Percentiles rank a stretch among this genome's conserved stretches.
Conservation (phyloP, 2,113 vertebrate genomes). For the Rhabdomys dilectus region DNA sequence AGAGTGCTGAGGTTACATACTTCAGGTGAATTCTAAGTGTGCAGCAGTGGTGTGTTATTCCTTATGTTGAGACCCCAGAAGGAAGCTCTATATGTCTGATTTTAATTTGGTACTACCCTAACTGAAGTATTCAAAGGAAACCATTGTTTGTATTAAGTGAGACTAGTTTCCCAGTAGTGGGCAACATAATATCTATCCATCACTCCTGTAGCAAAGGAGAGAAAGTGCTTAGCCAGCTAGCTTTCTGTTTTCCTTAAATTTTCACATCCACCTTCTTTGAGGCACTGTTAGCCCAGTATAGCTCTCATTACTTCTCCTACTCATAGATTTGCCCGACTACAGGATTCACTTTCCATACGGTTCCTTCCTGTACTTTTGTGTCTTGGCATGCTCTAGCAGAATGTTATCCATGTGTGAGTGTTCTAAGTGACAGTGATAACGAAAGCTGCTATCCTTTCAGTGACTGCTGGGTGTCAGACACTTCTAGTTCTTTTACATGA, state of each 20-base stretch:
- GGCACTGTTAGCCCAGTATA: not conserved
- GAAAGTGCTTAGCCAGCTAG: not conserved
- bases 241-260: not conserved
- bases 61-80: not conserved
- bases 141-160: not conserved
- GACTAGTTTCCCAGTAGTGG: not conserved
- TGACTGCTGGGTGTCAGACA: not conserved
- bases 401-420: not conserved
- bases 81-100: not conserved
- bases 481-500: not conserved
- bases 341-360: not conserved
- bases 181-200: not conserved
- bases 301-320: not conserved
- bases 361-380: not conserved
- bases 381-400: not conserved
- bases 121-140: not conserved
- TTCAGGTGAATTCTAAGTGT: conserved; percentile 8
- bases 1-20: not conserved
- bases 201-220: not conserved
- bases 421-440: not conserved
- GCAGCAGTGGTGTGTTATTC: not conserved
- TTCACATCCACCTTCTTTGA: not conserved
- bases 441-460: not conserved
- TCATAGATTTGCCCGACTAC: not conserved
- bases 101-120: not conserved